Percentiles rank a stretch among this genome's conserved stretches.
Evolutionary conservation across 2,113 vertebrate genomes (phyloP).

Genomic region (Passer domesticus): DNA sequence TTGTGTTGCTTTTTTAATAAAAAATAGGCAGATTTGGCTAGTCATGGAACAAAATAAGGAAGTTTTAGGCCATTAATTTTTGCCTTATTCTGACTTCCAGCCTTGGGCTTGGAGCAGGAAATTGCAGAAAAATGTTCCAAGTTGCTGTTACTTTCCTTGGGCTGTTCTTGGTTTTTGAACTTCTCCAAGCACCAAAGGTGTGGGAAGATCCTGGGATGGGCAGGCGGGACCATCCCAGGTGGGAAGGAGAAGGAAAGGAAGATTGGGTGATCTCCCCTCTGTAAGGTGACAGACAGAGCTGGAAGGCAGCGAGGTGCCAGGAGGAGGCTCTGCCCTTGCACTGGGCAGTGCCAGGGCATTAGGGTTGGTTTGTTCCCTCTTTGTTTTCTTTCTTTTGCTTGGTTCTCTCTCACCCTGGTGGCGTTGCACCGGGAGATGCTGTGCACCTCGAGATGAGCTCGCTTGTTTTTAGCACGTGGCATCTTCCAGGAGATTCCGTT

Average conservation of each 20-base stretch:
- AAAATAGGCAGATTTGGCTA: slow-evolving; percentile 35
- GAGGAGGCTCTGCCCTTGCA: not conserved
- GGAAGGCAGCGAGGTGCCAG: not conserved
- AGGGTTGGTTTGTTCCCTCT: not conserved
- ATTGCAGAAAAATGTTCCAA: not conserved
- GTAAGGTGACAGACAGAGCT: not conserved
- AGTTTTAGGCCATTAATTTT: slow-evolving; percentile 14
- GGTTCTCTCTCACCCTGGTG: not conserved
- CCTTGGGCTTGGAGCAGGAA: not conserved
- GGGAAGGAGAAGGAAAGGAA: not conserved
- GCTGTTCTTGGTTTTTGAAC: not conserved
- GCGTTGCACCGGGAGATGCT: accelerated
- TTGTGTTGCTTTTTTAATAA: slow-evolving; percentile 52
- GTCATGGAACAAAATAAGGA: not conserved
- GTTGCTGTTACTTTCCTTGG: not conserved
- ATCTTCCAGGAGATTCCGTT: not conserved
- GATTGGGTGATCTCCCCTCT: not conserved
- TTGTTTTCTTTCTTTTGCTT: not conserved
- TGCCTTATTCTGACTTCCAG: slow-evolving; percentile 49
- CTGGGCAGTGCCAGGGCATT: not conserved
- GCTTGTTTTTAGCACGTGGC: not conserved
- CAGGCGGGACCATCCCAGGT: not conserved
- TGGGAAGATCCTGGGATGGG: not conserved
- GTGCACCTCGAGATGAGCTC: not conserved
- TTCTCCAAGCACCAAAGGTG: not conserved